Evolutionary conservation across 1,140 invertebrate genomes (phyloP).

Genomic region (Caenorhabditis latens): DNA sequence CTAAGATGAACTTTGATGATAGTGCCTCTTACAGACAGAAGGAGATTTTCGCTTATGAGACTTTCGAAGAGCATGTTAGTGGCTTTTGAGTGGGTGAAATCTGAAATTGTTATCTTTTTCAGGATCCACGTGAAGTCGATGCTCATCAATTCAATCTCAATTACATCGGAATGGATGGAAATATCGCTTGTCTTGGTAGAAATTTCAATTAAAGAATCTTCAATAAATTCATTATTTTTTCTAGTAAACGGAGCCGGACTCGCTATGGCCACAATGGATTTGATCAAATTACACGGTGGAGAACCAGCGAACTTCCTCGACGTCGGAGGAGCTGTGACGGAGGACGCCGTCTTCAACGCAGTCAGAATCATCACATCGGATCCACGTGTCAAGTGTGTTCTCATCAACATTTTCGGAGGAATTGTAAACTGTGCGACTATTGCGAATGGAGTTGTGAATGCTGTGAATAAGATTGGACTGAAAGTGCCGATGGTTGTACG

Average conservation of each 20-base stretch:
- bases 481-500: conserved; percentile 91
- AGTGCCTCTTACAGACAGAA: conserved; percentile 94
- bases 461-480: conserved; percentile 86
- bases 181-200: conserved; percentile 90
- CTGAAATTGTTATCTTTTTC: conserved; percentile 66
- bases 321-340: conserved; percentile 81
- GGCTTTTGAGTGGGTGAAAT: background rate
- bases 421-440: conserved; percentile 98
- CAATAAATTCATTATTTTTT: conserved; percentile 20
- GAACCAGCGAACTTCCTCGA: conserved; percentile 81
- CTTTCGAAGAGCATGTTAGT: conserved; percentile 82
- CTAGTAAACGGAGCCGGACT: conserved; percentile 81
- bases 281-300: conserved; percentile 80
- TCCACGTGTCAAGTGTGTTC: conserved; percentile 85
- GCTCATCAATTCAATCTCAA: conserved; percentile 91
- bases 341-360: conserved; percentile 85
- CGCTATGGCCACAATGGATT: conserved; percentile 82
- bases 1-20: conserved; percentile 98
- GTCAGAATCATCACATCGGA: conserved; percentile 80
- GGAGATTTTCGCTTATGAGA: conserved; percentile 88
- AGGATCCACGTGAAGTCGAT: conserved; percentile 90
- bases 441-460: conserved; percentile 92
- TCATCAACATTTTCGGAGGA: conserved; percentile 98
- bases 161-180: conserved; percentile 97
- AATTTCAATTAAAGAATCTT: background rate